These are phyloP conservation scores for Chalcis sispes DNA, from an alignment of 2,888 invertebrate species.

Conservation along the genomic window DNA sequence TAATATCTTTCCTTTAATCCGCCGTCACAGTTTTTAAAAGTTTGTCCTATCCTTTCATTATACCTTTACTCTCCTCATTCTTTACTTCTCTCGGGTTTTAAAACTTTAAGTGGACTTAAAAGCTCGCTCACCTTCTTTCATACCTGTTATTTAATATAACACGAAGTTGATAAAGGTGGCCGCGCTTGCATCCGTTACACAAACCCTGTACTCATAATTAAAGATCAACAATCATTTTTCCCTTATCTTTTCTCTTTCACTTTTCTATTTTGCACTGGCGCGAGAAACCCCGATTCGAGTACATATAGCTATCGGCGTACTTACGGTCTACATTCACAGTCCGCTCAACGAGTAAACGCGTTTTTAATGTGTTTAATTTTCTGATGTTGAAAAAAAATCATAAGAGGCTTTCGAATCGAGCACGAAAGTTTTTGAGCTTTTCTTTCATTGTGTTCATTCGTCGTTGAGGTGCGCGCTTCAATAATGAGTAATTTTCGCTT, in stretches of 20 bases:
- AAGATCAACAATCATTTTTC: constrained; percentile 11
- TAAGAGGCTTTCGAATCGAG: constrained; percentile 16
- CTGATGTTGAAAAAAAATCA: background rate
- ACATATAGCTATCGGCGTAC: too few relatives aligned
- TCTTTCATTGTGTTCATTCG: too few relatives aligned
- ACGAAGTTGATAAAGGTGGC: too few relatives aligned
- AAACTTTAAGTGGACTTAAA: background rate
- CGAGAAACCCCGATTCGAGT: too few relatives aligned
- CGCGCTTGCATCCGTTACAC: background rate
- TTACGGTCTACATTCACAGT: too few relatives aligned
- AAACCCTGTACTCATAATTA: background rate
- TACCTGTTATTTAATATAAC: background rate
- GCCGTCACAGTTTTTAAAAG: constrained; percentile 8
- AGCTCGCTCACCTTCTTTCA: background rate
- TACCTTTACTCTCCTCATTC: too few relatives aligned
- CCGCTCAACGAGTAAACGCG: constrained; percentile 9
- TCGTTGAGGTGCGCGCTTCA: background rate
- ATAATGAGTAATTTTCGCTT: background rate
- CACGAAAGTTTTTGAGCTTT: too few relatives aligned
- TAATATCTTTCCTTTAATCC: constrained; percentile 19
- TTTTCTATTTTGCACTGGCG: too few relatives aligned
- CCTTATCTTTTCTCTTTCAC: too few relatives aligned
- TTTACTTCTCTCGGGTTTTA: background rate
- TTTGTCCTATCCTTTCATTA: too few relatives aligned
- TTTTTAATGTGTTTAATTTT: constrained; percentile 12